Evolutionary conservation across 2,113 vertebrate species (phyloP).

Genomic region (Phrynocephalus versicolor): DNA sequence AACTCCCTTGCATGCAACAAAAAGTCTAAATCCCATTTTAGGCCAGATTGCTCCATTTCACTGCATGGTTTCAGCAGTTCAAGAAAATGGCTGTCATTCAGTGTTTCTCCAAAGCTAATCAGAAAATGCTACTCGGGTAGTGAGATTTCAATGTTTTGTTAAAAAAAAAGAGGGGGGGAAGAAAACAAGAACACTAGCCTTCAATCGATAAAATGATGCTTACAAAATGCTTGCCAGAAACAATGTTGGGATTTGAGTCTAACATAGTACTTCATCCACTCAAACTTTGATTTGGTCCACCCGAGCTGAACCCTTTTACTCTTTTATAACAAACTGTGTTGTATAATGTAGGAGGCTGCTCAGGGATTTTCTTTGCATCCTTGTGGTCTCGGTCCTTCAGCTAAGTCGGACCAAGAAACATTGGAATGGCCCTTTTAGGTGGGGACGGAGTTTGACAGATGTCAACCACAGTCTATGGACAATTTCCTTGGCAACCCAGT

Average conservation of each 20-base stretch:
- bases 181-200: conserved; percentile 52
- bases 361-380: conserved; percentile 55
- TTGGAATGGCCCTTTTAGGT: not conserved
- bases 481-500: not conserved
- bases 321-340: conserved; percentile 68
- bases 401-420: conserved; percentile 52
- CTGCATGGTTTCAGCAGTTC: conserved; percentile 78
- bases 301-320: conserved; percentile 74
- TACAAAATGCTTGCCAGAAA: conserved; percentile 67
- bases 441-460: conserved; percentile 1
- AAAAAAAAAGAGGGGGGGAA: too few relatives aligned
- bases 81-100: conserved; percentile 79
- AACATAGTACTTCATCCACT: conserved; percentile 72
- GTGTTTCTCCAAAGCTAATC: conserved; percentile 77
- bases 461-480: conserved; percentile 3
- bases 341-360: conserved; percentile 59
- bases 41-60: conserved; percentile 79
- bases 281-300: conserved; percentile 74
- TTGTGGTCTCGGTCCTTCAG: conserved; percentile 63
- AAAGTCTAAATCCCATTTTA: conserved; percentile 82
- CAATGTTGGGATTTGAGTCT: conserved; percentile 77
- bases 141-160: conserved; percentile 42
- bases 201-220: conserved; percentile 78
- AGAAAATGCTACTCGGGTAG: conserved; percentile 70
- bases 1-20: conserved; percentile 71